Percentiles rank a stretch among this genome's conserved stretches.
Conservation (phyloP, 2,888 invertebrate genomes). For the Pteria penguin region DNA sequence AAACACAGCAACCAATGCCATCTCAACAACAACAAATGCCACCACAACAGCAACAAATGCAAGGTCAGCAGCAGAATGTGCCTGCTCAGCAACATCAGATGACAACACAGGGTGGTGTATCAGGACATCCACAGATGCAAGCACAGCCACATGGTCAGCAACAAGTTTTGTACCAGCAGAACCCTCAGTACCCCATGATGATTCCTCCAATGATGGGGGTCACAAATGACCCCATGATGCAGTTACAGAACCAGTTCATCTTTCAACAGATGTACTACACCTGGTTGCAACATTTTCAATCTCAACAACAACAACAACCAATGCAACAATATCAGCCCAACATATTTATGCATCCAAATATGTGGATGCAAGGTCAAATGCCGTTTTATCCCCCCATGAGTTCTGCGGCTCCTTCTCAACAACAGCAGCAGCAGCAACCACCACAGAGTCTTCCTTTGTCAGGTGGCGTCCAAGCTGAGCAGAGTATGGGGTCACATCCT, state of each 20-base stretch:
- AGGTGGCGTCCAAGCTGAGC: neutral
- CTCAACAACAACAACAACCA: conserved; percentile 32
- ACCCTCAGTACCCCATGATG: conserved; percentile 44
- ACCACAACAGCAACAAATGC: conserved; percentile 14
- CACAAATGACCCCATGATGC: conserved; percentile 48
- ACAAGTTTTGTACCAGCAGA: conserved; percentile 26
- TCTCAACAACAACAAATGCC: conserved; percentile 1
- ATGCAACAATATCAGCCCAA: conserved; percentile 41
- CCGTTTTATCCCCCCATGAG: conserved; percentile 48
- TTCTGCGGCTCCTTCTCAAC: conserved; percentile 30
- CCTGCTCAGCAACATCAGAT: conserved; percentile 32
- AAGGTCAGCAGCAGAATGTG: neutral
- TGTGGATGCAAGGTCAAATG: conserved; percentile 54
- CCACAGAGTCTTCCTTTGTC: conserved; percentile 4
- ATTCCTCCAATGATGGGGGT: conserved; percentile 47
- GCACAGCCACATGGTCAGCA: conserved; percentile 27
- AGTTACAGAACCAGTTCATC: conserved; percentile 52
- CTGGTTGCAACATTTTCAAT: conserved; percentile 44
- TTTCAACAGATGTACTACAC: conserved; percentile 46
- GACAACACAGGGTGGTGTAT: conserved; percentile 31
- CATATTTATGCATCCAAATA: conserved; percentile 50
- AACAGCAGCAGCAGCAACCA: conserved; percentile 26
- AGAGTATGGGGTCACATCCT: conserved; percentile 56
- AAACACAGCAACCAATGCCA: conserved; percentile 3
- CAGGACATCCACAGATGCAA: conserved; percentile 2